Evolutionary conservation across 2,888 invertebrate species (phyloP).

Genomic region (Pseudoips prasinana): DNA sequence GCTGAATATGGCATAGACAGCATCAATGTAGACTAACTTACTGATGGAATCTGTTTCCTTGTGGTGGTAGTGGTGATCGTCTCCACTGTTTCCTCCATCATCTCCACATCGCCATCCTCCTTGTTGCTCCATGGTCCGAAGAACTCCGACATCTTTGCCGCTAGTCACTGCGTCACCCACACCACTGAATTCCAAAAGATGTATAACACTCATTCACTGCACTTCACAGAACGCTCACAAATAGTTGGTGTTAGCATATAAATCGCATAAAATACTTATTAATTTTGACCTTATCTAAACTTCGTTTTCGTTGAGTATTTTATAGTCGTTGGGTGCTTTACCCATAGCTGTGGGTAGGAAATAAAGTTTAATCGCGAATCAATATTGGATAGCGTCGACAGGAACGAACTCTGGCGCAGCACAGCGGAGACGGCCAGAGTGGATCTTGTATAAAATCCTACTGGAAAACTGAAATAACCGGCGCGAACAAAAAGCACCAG

Average conservation of each 20-base stretch:
- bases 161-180: constrained; percentile 48
- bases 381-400: constrained; percentile 17
- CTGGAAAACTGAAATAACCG: constrained; percentile 82
- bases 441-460: constrained; percentile 78
- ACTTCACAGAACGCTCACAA: constrained; percentile 46
- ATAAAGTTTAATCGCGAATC: too few species aligned
- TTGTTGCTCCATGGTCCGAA: constrained; percentile 69
- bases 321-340: constrained; percentile 31
- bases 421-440: constrained; percentile 71
- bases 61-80: constrained; percentile 69
- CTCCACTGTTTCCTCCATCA: constrained; percentile 61
- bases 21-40: constrained; percentile 41
- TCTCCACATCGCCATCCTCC: constrained; percentile 42
- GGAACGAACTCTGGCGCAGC: constrained; percentile 46
- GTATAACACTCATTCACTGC: constrained; percentile 66
- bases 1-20: too few species aligned
- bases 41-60: constrained; percentile 49
- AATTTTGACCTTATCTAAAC: constrained; percentile 25
- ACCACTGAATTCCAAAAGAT: constrained; percentile 54
- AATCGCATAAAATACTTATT: constrained; percentile 23
- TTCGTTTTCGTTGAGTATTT: constrained; percentile 41
- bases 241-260: constrained; percentile 36
- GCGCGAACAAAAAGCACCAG: constrained; percentile 81
- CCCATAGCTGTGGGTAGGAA: too few species aligned
- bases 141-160: constrained; percentile 71